Percentiles rank a stretch among this genome's conserved stretches.
Evolutionary conservation across 2,888 invertebrate species (phyloP).

Genomic region (Ceriagrion tenellum): DNA sequence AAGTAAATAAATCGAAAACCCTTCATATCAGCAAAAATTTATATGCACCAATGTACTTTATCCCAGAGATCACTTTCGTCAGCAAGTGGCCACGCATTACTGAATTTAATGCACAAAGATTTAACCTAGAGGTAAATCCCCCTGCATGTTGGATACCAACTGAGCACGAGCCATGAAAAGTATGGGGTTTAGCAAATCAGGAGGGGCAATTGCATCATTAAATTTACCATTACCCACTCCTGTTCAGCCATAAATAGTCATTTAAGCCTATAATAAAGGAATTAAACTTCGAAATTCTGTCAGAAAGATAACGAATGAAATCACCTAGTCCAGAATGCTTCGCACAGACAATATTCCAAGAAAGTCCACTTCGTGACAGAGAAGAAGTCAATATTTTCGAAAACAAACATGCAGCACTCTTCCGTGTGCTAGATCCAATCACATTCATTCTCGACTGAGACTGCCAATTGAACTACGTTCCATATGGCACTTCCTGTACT

Average conservation of each 20-base stretch:
- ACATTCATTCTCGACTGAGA: constrained; percentile 54
- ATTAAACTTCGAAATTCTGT: background rate
- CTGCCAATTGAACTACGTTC: constrained; percentile 48
- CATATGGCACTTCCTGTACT: constrained; percentile 13
- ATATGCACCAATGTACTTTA: background rate
- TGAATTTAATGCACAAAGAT: background rate
- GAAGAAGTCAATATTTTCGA: constrained; percentile 20
- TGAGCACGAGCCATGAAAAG: background rate
- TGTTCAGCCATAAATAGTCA: background rate
- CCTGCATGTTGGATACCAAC: background rate
- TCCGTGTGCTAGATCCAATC: constrained; percentile 37
- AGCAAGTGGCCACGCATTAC: background rate
- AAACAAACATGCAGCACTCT: constrained; percentile 43
- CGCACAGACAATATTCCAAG: constrained; percentile 3
- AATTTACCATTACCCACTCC: background rate
- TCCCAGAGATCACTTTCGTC: background rate
- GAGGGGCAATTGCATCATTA: background rate
- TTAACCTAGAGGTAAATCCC: background rate
- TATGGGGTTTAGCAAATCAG: background rate
- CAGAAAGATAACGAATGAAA: background rate
- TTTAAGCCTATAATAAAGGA: background rate
- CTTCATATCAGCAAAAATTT: background rate
- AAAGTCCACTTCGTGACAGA: background rate
- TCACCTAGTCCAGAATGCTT: constrained; percentile 56
- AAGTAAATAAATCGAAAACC: background rate